A percentile compares a stretch with the other conserved stretches of the same genome.
Conservation (phyloP, 2,888 invertebrate genomes). For the Apotomis betuletana region DNA sequence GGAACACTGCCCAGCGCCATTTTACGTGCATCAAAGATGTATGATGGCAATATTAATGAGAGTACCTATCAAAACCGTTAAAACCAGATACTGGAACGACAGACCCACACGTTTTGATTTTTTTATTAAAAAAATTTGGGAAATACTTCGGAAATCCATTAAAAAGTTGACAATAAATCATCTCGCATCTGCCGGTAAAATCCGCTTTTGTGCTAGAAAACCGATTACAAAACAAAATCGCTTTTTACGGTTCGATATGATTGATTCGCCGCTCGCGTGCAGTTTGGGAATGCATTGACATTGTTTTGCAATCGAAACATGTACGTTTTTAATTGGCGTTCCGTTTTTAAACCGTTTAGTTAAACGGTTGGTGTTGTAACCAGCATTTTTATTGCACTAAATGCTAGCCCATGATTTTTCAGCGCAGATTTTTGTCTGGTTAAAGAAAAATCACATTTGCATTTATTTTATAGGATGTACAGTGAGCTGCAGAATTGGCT, state of each 20-base stretch:
- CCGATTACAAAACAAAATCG: slow-evolving; percentile 53
- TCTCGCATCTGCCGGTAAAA: slow-evolving; percentile 67
- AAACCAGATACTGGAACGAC: slow-evolving; percentile 59
- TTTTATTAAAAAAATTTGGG: slow-evolving; percentile 63
- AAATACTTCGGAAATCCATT: slow-evolving; percentile 78
- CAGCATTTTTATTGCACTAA: slow-evolving; percentile 5
- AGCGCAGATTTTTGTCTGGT: neutral
- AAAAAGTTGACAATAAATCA: slow-evolving; percentile 77
- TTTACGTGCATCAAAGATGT: no score
- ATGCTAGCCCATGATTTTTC: no score
- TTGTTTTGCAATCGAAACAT: slow-evolving; percentile 33
- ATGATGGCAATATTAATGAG: slow-evolving; percentile 13
- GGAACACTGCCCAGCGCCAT: no score
- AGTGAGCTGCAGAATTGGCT: no score
- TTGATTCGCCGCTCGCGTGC: slow-evolving; percentile 54
- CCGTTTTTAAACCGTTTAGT: slow-evolving; percentile 27
- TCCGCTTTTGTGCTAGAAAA: slow-evolving; percentile 36
- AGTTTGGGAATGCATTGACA: slow-evolving; percentile 38
- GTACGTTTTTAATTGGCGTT: slow-evolving; percentile 25
- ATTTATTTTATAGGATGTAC: no score
- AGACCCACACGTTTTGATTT: slow-evolving; percentile 74
- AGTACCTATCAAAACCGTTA: slow-evolving; percentile 54
- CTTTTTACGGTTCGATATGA: slow-evolving; percentile 50
- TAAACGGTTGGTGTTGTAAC: slow-evolving; percentile 8
- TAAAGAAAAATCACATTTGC: no score